These are phyloP conservation scores for Cranoglanis bouderius DNA, from an alignment of 2,113 vertebrate species.

Conservation along the genomic window DNA sequence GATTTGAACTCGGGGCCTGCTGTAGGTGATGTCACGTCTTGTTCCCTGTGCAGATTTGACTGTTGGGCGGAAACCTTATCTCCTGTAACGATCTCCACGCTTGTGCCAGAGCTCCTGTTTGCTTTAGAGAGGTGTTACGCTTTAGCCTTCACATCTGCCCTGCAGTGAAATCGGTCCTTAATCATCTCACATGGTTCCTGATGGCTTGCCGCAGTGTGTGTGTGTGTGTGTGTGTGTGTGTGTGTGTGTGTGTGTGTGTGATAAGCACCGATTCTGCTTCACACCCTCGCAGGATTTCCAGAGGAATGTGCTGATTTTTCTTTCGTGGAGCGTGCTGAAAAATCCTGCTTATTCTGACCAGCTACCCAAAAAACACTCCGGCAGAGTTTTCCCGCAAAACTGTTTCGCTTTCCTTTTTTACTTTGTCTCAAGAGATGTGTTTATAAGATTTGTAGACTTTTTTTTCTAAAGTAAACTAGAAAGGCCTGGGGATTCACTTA, in stretches of 20 bases:
- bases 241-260: no score
- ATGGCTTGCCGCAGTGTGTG: not conserved
- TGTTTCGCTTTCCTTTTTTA: not conserved
- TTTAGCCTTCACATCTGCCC: not conserved
- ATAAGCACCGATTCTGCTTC: not conserved
- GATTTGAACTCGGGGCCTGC: slow-evolving; percentile 26
- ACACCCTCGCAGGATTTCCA: not conserved
- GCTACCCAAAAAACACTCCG: not conserved
- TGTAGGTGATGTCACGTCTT: slow-evolving; percentile 35
- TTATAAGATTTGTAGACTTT: not conserved
- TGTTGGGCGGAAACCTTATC: slow-evolving; percentile 14
- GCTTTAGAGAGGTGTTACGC: not conserved
- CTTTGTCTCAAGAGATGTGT: not conserved
- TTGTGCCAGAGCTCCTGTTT: slow-evolving; percentile 13
- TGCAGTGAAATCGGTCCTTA: not conserved
- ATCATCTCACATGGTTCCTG: not conserved
- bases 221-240: no score
- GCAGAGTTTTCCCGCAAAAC: not conserved
- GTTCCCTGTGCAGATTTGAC: slow-evolving; percentile 25
- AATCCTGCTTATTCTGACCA: not conserved
- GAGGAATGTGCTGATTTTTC: not conserved
- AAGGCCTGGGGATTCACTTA: not conserved
- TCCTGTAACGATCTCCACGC: not conserved
- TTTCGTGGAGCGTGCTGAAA: not conserved
- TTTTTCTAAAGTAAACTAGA: not conserved